Evolutionary conservation across 2,797 vertebrate genomes (phyloP).

Genomic region (Coregonus suidteri): DNA sequence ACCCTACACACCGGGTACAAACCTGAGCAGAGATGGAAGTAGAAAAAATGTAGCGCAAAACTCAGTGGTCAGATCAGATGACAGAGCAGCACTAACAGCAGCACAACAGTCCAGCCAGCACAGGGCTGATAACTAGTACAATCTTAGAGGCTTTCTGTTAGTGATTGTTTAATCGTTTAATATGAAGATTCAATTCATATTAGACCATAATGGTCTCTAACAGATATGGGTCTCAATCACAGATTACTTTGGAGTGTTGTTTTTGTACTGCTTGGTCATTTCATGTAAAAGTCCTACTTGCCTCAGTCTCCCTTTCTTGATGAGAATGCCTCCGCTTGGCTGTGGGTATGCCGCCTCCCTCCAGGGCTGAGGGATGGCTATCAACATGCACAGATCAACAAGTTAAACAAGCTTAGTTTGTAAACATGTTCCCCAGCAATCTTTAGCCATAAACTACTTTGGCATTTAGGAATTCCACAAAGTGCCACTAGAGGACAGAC

Average conservation of each 20-base stretch:
- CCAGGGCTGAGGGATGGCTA: conserved; percentile 12
- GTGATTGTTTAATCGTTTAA: background rate
- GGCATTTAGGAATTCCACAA: background rate
- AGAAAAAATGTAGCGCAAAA: background rate
- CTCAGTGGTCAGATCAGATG: background rate
- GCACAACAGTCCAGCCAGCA: background rate
- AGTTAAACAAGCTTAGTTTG: background rate
- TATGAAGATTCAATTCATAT: background rate
- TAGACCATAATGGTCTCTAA: background rate
- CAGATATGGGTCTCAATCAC: background rate
- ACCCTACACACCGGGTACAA: conserved; percentile 18
- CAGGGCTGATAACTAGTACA: background rate
- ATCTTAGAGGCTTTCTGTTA: background rate
- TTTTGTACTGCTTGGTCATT: background rate
- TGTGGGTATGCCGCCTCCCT: conserved; percentile 20
- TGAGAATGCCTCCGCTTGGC: conserved; percentile 15
- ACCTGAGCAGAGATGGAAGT: conserved; percentile 24
- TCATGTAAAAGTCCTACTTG: conserved; percentile 12
- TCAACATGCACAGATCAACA: background rate
- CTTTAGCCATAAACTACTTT: background rate
- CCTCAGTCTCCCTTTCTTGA: conserved; percentile 36
- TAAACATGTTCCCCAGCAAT: background rate
- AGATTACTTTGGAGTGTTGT: background rate
- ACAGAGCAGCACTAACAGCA: background rate
- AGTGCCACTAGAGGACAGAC: conserved; percentile 25